Conservation (phyloP, 2,113 vertebrate species). For the Tichodroma muraria region DNA sequence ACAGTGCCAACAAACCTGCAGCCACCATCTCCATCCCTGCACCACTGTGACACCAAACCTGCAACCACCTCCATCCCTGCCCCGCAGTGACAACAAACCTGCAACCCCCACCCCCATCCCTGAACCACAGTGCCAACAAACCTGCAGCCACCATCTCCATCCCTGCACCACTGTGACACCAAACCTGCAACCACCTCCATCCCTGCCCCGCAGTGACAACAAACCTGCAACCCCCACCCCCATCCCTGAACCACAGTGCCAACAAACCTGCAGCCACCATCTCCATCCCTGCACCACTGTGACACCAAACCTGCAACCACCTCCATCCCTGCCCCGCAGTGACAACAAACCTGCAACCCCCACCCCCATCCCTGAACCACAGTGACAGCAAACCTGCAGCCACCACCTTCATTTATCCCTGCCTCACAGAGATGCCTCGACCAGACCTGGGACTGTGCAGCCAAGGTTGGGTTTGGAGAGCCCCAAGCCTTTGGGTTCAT, state of each 20-base stretch:
- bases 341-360: neutral
- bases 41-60: too few relatives aligned
- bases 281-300: neutral
- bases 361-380: neutral
- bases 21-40: too few relatives aligned
- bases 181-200: too few relatives aligned
- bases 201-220: too few relatives aligned
- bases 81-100: too few relatives aligned
- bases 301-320: neutral
- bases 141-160: too few relatives aligned
- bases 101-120: too few relatives aligned
- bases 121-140: too few relatives aligned
- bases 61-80: too few relatives aligned
- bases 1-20: too few relatives aligned
- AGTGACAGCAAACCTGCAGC: rapidly evolving
- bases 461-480: neutral
- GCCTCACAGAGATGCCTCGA: rapidly evolving
- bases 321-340: neutral
- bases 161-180: too few relatives aligned
- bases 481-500: neutral
- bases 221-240: neutral
- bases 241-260: neutral
- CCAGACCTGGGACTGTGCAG: neutral
- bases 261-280: neutral
- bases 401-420: neutral